A percentile compares a stretch with the other conserved stretches of the same genome.
These are phyloP conservation scores for Tyrannus savana DNA, from an alignment of 2,113 vertebrate species.

Conservation along the genomic window DNA sequence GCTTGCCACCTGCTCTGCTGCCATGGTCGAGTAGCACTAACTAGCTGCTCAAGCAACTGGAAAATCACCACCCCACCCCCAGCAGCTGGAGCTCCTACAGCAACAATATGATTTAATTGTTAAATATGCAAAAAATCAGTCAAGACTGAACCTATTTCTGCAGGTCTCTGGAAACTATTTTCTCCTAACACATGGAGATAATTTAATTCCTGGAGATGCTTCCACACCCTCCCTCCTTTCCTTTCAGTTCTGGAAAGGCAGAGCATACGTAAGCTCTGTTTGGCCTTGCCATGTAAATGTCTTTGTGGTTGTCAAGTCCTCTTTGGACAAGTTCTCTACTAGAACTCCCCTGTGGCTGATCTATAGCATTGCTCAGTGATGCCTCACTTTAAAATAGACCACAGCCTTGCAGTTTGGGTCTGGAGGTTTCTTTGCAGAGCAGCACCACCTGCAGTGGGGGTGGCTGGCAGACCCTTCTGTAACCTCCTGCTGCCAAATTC, in stretches of 20 bases:
- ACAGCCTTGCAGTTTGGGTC: background rate
- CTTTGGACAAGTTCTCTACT: background rate
- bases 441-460: constrained; percentile 50
- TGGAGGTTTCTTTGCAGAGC: background rate
- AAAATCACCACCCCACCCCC: background rate
- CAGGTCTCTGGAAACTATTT: background rate
- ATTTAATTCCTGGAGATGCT: constrained; percentile 36
- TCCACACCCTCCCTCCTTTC: background rate
- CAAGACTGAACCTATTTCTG: background rate
- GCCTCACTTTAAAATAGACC: constrained; percentile 20
- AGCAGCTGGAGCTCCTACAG: constrained; percentile 1
- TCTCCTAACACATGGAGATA: constrained; percentile 3
- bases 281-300: background rate
- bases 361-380: constrained; percentile 25
- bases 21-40: background rate
- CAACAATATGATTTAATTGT: background rate
- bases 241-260: constrained; percentile 26
- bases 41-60: background rate
- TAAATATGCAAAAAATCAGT: background rate
- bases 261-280: background rate
- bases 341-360: background rate
- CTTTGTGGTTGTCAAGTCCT: background rate
- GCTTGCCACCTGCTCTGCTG: background rate
- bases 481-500: constrained; percentile 41
- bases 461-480: background rate